phyloP scores from a whole-genome alignment of 2,113 vertebrate genomes.

The Bettongia penicillata region DNA sequence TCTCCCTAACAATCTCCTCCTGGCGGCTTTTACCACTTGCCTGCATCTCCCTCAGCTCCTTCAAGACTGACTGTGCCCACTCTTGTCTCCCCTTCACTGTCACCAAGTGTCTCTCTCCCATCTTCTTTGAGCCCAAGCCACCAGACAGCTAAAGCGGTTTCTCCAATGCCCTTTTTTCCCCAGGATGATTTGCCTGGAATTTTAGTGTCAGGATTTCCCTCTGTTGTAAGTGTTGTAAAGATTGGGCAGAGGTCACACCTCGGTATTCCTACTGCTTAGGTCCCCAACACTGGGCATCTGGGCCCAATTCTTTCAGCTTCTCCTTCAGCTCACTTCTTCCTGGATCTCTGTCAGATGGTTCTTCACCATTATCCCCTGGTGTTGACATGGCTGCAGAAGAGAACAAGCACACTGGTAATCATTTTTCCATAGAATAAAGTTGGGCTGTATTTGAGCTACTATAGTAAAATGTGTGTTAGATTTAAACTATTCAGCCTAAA shows the following conservation, averaged over 20 bases:
- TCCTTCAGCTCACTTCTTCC: slow-evolving; percentile 48
- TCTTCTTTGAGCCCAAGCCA: neutral
- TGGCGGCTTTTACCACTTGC: slow-evolving; percentile 6
- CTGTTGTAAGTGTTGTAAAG: slow-evolving; percentile 63
- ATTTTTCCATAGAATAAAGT: no score
- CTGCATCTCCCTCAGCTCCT: slow-evolving; percentile 28
- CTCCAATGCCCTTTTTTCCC: slow-evolving; percentile 57
- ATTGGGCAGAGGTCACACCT: slow-evolving; percentile 47
- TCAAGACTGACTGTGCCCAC: neutral
- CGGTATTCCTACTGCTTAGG: slow-evolving; percentile 51
- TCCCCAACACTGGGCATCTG: slow-evolving; percentile 68
- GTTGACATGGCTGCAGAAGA: slow-evolving; percentile 63
- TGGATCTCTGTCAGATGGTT: accelerated
- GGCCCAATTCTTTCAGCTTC: slow-evolving; percentile 53
- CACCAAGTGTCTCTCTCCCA: slow-evolving; percentile 36
- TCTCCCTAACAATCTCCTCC: neutral
- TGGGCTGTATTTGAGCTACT: no score
- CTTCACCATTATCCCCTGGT: accelerated
- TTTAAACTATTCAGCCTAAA: no score
- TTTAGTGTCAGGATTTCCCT: slow-evolving; percentile 70
- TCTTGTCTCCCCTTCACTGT: slow-evolving; percentile 1
- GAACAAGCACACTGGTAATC: neutral
- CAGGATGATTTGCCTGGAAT: neutral
- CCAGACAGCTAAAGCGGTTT: neutral
- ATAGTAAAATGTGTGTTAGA: no score